Base-by-base conservation (phyloP, 2,113 vertebrate genomes). In the Amblyopsis rosae region DNA sequence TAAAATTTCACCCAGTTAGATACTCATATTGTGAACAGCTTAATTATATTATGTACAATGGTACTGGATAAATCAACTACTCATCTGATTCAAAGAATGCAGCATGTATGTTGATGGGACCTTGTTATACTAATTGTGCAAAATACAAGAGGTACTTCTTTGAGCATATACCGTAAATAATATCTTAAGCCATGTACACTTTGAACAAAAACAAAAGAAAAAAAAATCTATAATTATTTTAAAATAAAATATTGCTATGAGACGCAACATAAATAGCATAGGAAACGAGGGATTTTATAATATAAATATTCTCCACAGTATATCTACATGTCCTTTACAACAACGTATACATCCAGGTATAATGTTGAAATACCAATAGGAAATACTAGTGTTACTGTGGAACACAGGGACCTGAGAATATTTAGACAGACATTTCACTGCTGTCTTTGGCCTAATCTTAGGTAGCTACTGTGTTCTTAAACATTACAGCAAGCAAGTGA, bases 141-240 rank as follows among this genome's bases (percentile, higher is more conserved):
- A 89, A 86, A 82, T 50, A 75, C 48, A 45, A 73, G 50, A 89
- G 85, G 87, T 90, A 74, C 82, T 75, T n/a, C 51, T 66, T 67
- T 67, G 6, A 45, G 77, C 9, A 11, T 12, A 19, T 26, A 26
- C 26, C 26, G 26, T 6, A 69, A 1, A 56, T 26, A 3, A 67
- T 41, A 72, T 64, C 55, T 68, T 56, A 56, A 68, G n/a, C 69
- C 48, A 49, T 75, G 67, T 67, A 82, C 55, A 72, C 9, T 71
- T 15, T 33, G 11, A 32, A 65, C 11, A 64, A 75, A 35, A 66
- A 1, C 16, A 58, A 26, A n/a, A 16, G 4, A 41, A n/a, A n/a
- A 16, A 1, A 41, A n/a, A 4, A 56, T 48, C 3, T 45, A 56
- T 9, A 59, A 56, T 26, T 26, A 50, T 46, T 4, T 12, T 12